Base-by-base conservation (phyloP, 92 coral and sea anemone species). In the Desmophyllum pertusum region DNA sequence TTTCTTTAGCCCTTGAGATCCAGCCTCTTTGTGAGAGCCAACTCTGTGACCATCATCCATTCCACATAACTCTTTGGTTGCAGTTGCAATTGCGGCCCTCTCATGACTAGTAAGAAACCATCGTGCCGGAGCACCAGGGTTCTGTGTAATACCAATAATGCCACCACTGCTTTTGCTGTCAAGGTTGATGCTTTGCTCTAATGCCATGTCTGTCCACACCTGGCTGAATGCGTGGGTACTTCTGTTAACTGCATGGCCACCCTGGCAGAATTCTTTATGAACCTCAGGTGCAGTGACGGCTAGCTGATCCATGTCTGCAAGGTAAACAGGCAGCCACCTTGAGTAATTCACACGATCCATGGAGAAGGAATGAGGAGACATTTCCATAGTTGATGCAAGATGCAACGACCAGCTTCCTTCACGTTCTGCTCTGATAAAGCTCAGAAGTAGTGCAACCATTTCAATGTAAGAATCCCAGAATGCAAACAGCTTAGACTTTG, bases 201-300 rank as follows among this genome's bases (percentile, higher is more conserved):
- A 53, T 2, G 91, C 88, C 91, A 88, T 83, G 31, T 88, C 91
- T 18, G 88, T 83, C 84, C 84, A 88, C 42, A 83, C 91, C 65
- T 88, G 78, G 21, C 87, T 8, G 15, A 72, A 84, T 40, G 85
- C 85, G 23, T 88, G n/a, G 30, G 77, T 61, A 9, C 84, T 73
- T 11, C 91, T 87, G 38, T 77, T 83, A 18, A 83, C 67, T 0
- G 73, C 84, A 62, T 88, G 88, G 42, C 78, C 53, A 30, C 87
- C 83, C 4, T 41, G 6, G 7, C 23, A 4, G 6, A 25, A 72
- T 43, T 41, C 76, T 6, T 42, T 1, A 72, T 72, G 23, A 11
- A 45, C 57, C 4, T 45, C 33, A 6, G 52, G 53, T 30, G 36
- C 33, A 0, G 29, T 41, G 6, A 36, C 5, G 4, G 37, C 38